Evolutionary conservation across 2,797 vertebrate genomes (phyloP).

Genomic region (Cirrhinus mrigala): DNA sequence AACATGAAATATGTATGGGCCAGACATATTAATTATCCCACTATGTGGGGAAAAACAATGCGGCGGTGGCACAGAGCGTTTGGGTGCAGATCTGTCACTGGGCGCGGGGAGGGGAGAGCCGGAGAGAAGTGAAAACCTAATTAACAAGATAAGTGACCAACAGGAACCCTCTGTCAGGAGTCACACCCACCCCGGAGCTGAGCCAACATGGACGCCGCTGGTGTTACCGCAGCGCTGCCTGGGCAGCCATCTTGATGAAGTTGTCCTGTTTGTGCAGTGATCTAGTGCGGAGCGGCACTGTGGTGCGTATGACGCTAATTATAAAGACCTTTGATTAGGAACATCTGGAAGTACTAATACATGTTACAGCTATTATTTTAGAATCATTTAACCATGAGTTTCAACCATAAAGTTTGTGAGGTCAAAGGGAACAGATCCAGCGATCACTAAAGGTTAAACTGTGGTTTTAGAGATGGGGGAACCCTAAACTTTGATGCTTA

Average conservation of each 20-base stretch:
- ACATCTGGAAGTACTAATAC: background rate
- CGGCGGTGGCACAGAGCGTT: conserved; percentile 50
- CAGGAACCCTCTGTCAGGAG: conserved; percentile 65
- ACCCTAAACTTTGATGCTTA: background rate
- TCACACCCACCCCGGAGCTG: conserved; percentile 61
- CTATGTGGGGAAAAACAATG: conserved; percentile 68
- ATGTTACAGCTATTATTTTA: background rate
- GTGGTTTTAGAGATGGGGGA: background rate
- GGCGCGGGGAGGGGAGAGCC: conserved; percentile 57
- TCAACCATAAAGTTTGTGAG: background rate
- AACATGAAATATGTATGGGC: conserved; percentile 82
- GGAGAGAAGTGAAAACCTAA: conserved; percentile 67
- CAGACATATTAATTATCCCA: conserved; percentile 84
- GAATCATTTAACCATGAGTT: background rate
- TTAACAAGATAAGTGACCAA: conserved; percentile 73
- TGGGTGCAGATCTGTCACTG: conserved; percentile 77
- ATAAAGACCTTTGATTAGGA: conserved; percentile 22
- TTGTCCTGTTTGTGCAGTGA: conserved; percentile 49
- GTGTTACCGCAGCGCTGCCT: conserved; percentile 35
- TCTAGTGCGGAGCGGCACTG: conserved; percentile 8
- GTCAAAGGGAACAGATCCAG: background rate
- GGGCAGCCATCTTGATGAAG: conserved; percentile 56
- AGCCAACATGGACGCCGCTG: conserved; percentile 47
- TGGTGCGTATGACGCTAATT: conserved; percentile 4
- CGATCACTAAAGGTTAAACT: background rate